Percentiles rank a stretch among this genome's conserved stretches.
These are phyloP conservation scores for Lepidurus couesii DNA, from an alignment of 1,140 invertebrate genomes.

Conservation along the genomic window DNA sequence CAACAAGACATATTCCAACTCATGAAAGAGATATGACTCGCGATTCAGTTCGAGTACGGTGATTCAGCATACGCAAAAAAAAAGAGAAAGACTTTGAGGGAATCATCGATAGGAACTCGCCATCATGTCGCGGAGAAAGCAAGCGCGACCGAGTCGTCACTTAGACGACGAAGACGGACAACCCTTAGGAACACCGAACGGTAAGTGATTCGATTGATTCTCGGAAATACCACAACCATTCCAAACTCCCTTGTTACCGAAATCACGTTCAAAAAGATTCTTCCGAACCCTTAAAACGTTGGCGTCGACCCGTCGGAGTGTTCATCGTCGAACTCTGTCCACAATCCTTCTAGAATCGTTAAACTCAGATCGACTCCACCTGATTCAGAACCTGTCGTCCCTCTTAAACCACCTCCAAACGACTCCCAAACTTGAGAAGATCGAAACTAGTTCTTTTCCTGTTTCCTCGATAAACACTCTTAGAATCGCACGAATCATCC, in stretches of 20 bases:
- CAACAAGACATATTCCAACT: too few species aligned
- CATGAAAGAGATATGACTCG: too few species aligned
- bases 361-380: too few species aligned
- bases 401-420: neutral
- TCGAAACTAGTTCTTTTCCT: too few species aligned
- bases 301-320: neutral
- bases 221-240: neutral
- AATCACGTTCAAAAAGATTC: neutral
- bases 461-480: too few species aligned
- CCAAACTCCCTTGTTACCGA: neutral
- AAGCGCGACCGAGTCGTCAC: slow-evolving; percentile 52
- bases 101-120: neutral
- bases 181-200: neutral
- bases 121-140: slow-evolving; percentile 56
- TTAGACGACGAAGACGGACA: slow-evolving; percentile 46
- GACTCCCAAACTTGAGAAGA: neutral
- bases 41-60: neutral
- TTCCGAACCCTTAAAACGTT: neutral
- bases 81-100: neutral
- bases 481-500: too few species aligned
- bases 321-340: neutral
- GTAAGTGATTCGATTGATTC: slow-evolving; percentile 18
- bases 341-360: neutral
- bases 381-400: too few species aligned
- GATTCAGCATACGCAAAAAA: neutral